Conservation (phyloP, 2,797 vertebrate genomes). For the Takifugu rubripes region DNA sequence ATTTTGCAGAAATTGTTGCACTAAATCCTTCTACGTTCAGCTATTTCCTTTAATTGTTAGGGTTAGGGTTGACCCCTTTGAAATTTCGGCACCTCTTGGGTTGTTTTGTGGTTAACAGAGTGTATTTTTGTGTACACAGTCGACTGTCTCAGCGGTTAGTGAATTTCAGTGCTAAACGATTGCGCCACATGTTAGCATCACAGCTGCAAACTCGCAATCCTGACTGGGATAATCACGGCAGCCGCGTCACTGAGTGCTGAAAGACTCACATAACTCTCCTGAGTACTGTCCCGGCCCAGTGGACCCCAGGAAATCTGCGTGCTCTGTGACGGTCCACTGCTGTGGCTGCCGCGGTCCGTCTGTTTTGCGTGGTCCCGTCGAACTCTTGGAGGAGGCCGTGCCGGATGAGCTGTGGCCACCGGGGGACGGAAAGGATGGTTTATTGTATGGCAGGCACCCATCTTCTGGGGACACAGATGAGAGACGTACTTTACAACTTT, state of each 20-base stretch:
- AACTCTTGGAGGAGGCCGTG: conserved; percentile 95
- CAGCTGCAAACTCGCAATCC: no score
- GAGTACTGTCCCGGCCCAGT: conserved; percentile 92
- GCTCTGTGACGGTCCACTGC: conserved; percentile 87
- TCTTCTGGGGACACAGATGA: conserved; percentile 80
- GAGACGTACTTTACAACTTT: not conserved
- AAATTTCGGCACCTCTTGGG: no score
- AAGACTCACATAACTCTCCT: conserved; percentile 94
- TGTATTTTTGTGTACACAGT: no score
- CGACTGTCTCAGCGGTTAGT: no score
- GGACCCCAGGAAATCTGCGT: conserved; percentile 90
- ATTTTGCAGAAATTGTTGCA: no score
- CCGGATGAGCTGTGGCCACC: conserved; percentile 97
- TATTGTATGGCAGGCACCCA: conserved; percentile 91
- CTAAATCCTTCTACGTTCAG: no score
- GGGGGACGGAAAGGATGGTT: conserved; percentile 94
- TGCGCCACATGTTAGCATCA: no score
- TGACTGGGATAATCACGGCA: not conserved
- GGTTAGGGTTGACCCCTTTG: no score
- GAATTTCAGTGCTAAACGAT: no score
- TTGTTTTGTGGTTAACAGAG: no score
- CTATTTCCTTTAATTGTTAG: no score
- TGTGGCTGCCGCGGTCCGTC: conserved; percentile 86
- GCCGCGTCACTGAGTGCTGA: not conserved
- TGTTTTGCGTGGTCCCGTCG: conserved; percentile 91